phyloP scores from a whole-genome alignment of 2,113 vertebrate genomes.

The Oophaga pumilio region DNA sequence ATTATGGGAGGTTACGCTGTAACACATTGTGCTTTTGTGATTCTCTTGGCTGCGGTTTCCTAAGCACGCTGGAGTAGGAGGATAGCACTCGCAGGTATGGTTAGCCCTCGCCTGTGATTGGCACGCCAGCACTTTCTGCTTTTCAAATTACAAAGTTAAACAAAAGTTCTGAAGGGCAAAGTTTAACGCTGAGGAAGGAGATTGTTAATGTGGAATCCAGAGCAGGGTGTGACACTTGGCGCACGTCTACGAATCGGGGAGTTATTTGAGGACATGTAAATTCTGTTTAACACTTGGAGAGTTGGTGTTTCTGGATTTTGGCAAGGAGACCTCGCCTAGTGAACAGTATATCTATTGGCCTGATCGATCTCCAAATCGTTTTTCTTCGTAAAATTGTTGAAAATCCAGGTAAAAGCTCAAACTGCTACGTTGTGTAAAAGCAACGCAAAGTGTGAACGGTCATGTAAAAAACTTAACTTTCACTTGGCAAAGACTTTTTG shows the following conservation, averaged over 20 bases:
- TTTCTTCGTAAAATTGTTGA: neutral
- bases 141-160: slow-evolving; percentile 73
- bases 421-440: neutral
- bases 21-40: neutral
- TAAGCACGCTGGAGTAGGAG: slow-evolving; percentile 29
- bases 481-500: neutral
- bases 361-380: neutral
- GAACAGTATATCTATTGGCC: neutral
- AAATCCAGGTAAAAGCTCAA: neutral
- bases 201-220: slow-evolving; percentile 80
- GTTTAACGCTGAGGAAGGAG: slow-evolving; percentile 76
- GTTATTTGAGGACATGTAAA: slow-evolving; percentile 75
- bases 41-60: neutral
- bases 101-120: slow-evolving; percentile 32
- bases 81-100: neutral
- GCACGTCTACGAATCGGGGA: slow-evolving; percentile 66
- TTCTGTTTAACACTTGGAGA: slow-evolving; percentile 54
- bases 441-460: too few relatives aligned
- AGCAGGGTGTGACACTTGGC: slow-evolving; percentile 75
- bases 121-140: slow-evolving; percentile 48
- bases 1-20: neutral
- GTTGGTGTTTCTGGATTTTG: slow-evolving; percentile 48
- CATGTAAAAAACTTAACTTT: neutral
- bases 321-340: neutral
- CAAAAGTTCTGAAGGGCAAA: slow-evolving; percentile 77